Conservation (phyloP, 2,113 vertebrate genomes). For the Accipiter virgatus region DNA sequence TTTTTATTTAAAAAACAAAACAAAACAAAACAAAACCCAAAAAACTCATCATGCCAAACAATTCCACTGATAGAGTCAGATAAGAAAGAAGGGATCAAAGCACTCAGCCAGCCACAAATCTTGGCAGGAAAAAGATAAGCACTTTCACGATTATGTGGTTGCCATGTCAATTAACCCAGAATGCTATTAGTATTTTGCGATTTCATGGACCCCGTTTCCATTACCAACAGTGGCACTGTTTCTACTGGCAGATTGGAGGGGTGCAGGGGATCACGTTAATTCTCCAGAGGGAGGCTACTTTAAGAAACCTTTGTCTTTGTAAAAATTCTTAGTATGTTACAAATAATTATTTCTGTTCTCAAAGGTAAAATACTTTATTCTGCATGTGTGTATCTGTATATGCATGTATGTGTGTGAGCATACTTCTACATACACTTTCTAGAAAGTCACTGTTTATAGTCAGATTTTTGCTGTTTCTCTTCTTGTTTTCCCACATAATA, state of each 20-base stretch:
- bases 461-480: background rate
- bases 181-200: background rate
- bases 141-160: background rate
- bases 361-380: background rate
- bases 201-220: background rate
- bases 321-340: background rate
- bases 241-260: background rate
- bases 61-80: background rate
- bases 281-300: background rate
- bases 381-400: background rate
- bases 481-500: background rate
- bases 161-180: background rate
- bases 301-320: background rate
- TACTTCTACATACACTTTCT: background rate
- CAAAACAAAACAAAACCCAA: background rate
- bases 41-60: background rate
- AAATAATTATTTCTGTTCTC: background rate
- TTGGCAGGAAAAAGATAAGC: background rate
- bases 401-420: rapidly evolving
- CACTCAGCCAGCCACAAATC: background rate
- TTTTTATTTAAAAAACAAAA: background rate
- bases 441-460: background rate
- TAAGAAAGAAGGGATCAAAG: conserved; percentile 21
- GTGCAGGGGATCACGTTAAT: background rate
- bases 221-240: background rate